Evolutionary conservation across 2,113 vertebrate species (phyloP).

Genomic region (Todiramphus chloris): DNA sequence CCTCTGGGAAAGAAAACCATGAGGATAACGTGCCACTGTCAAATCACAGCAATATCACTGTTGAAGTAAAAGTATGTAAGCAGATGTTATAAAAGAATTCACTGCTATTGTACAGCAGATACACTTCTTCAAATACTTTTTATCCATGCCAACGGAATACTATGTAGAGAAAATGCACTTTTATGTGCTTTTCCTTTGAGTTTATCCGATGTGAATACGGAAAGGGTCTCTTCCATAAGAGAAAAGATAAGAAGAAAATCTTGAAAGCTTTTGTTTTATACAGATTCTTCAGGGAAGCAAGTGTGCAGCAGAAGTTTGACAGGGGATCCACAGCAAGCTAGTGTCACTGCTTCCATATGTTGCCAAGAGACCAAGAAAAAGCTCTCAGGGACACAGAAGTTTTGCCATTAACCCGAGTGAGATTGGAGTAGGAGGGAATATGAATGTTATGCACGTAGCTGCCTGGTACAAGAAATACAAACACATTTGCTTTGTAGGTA

Average conservation of each 20-base stretch:
- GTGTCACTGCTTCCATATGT: neutral
- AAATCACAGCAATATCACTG: slow-evolving; percentile 3
- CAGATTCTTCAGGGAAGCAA: neutral
- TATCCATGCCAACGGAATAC: slow-evolving; percentile 4
- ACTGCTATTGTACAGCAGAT: slow-evolving; percentile 15
- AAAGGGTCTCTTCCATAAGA: slow-evolving; percentile 26
- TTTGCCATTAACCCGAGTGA: neutral
- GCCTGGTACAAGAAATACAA: neutral
- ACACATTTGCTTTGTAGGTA: neutral
- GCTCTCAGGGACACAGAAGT: neutral
- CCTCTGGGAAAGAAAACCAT: neutral
- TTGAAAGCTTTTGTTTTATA: neutral
- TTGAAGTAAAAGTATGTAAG: slow-evolving; percentile 32
- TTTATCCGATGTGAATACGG: slow-evolving; percentile 1
- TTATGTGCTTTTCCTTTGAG: slow-evolving; percentile 34
- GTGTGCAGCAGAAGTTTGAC: neutral
- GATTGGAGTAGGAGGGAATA: neutral
- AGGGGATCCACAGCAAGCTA: neutral
- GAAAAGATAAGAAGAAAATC: neutral
- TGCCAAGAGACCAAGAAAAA: neutral
- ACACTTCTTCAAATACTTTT: slow-evolving; percentile 41
- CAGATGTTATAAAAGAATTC: neutral
- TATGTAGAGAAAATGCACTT: slow-evolving; percentile 29
- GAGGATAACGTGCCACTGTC: neutral
- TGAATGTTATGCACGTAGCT: neutral